Percentiles rank a stretch among this genome's conserved stretches.
phyloP scores from a whole-genome alignment of 2,797 vertebrate species.

The Euphonia xanthogaster region DNA sequence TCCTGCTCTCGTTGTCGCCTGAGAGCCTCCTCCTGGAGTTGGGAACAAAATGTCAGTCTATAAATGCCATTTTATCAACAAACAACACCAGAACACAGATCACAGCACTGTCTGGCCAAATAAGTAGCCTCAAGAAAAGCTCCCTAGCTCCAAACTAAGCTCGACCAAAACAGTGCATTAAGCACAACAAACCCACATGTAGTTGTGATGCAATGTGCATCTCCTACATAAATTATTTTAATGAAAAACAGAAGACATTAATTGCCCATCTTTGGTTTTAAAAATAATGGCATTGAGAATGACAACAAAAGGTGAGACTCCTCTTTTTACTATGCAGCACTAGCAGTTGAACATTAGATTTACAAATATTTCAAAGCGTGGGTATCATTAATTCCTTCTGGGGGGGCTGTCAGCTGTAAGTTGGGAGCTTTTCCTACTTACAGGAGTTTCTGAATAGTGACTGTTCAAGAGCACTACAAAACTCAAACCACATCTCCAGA shows the following conservation, averaged over 20 bases:
- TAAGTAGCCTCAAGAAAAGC: neutral
- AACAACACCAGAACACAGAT: slow-evolving; percentile 66
- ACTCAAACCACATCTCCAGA: neutral
- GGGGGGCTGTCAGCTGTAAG: neutral
- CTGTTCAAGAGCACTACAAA: neutral
- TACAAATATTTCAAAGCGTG: neutral
- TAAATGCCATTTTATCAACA: neutral
- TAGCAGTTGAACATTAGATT: neutral
- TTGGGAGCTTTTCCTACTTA: neutral
- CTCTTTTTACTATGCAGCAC: neutral
- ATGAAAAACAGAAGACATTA: neutral
- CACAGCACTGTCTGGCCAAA: neutral
- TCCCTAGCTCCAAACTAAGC: neutral
- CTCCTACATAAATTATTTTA: neutral
- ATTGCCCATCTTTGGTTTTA: neutral
- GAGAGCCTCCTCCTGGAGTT: slow-evolving; percentile 87
- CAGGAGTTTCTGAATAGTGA: neutral
- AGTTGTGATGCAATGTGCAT: neutral
- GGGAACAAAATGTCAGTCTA: neutral
- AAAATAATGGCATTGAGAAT: neutral
- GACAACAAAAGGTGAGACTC: neutral
- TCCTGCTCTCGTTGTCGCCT: slow-evolving; percentile 90
- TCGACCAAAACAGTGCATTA: neutral
- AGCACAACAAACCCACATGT: neutral
- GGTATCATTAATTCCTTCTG: neutral